Base-by-base conservation (phyloP, 2,113 vertebrate species). In the Stomatorhinus ivindoensis region DNA sequence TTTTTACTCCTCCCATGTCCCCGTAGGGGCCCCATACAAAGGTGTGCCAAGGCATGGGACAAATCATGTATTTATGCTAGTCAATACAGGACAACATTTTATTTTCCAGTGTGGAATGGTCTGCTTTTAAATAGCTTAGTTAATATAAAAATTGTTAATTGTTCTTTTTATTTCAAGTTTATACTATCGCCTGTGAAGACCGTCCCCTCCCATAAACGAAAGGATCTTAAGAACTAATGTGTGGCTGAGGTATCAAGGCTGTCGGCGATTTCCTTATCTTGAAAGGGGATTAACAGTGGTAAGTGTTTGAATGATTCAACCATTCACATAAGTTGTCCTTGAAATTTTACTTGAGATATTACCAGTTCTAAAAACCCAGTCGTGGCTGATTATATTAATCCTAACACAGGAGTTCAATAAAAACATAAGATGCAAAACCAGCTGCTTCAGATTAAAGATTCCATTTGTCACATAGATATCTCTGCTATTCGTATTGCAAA, bases 401-500 rank as follows among this genome's bases (percentile, higher is more conserved):
- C 19, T 35, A 86, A 87, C n/a, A 31, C 5, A 15, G 27, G n/a
- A 87, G 11, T 55, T 53, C 47, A 17, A 87, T 55, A 35, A 86
- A 21, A 86, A 15, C 44, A 86, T 35, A 35, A 87, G 17, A 87
- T 39, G 15, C 50, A 53, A 87, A 31, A 31, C 48, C 2, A 19
- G 11, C 47, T 42, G n/a, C 50, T 53, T 53, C 50, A 11, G 7
- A 24, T 55, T 83, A 89, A 47, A 69, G 51, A 61, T 17, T 82
- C 90, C 92, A 92, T 94, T 93, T 92, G 93, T 94, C 94, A 93
- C 90, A 92, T 85, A 85, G 90, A 93, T 93, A 93, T 93, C 94
- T 92, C 93, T 94, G 95, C 90, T 94, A 93, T 88, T 91, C 93
- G 92, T 95, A 92, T 94, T 95, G 94, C 92, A 83, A 3, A 83